These are phyloP conservation scores for Phyllotreta striolata DNA, from an alignment of 2,888 invertebrate genomes.

Conservation along the genomic window DNA sequence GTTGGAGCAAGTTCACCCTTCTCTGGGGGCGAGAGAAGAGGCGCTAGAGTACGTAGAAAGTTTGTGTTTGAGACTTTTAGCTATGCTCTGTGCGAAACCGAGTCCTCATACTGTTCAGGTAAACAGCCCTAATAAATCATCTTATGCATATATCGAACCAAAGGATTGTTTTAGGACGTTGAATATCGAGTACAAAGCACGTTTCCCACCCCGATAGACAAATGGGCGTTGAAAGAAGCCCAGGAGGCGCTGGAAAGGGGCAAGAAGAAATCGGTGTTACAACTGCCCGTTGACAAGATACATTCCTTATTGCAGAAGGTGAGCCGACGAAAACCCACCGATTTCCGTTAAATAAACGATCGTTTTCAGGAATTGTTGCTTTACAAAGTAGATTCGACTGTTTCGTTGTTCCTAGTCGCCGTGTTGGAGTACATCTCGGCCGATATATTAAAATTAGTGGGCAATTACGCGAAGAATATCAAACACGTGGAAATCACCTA, in stretches of 20 bases:
- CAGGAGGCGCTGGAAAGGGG: conserved; percentile 82
- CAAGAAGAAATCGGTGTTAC: conserved; percentile 78
- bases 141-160: too few species aligned
- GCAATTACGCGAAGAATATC: conserved; percentile 97
- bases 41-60: conserved; percentile 93
- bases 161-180: conserved; percentile 73
- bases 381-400: conserved; percentile 87
- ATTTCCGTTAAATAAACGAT: neutral
- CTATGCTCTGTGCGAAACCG: conserved; percentile 86
- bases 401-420: conserved; percentile 89
- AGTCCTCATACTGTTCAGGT: conserved; percentile 82
- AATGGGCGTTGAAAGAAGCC: conserved; percentile 92
- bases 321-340: conserved; percentile 36
- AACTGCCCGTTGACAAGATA: conserved; percentile 85
- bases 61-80: conserved; percentile 86
- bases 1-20: conserved; percentile 89
- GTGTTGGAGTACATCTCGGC: conserved; percentile 95
- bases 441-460: conserved; percentile 94
- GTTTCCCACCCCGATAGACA: conserved; percentile 94
- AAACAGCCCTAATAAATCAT: conserved; percentile 36
- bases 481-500: conserved; percentile 90
- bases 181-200: conserved; percentile 91
- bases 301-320: conserved; percentile 87
- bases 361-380: conserved; percentile 78
- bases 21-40: conserved; percentile 83